phyloP scores from a whole-genome alignment of 2,888 invertebrate genomes.

The Amiota minor region DNA sequence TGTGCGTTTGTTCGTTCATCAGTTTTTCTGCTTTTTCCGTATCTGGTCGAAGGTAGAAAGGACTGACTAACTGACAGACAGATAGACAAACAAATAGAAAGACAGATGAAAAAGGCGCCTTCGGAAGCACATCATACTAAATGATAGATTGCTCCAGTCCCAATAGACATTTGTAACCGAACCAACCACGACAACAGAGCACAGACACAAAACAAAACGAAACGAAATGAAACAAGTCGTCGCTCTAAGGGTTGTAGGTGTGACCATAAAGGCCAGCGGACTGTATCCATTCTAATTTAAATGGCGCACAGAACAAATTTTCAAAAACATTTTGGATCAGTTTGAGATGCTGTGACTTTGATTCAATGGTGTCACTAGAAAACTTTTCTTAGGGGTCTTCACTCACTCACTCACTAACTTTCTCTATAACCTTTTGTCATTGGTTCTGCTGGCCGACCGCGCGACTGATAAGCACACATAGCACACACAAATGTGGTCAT shows the following conservation, averaged over 20 bases:
- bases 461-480: conserved; percentile 10
- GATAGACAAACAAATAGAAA: conserved; percentile 47
- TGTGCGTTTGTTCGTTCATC: conserved; percentile 33
- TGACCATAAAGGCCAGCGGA: conserved; percentile 1
- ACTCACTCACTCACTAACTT: no score
- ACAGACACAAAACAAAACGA: conserved; percentile 31
- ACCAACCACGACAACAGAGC: conserved; percentile 43
- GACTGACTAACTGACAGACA: conserved; percentile 25
- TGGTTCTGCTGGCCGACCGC: not conserved
- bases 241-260: conserved; percentile 5
- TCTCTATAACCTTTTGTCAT: not conserved
- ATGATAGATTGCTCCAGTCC: conserved; percentile 69
- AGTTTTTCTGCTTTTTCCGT: conserved; percentile 15
- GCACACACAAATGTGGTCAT: conserved; percentile 29
- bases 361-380: no score
- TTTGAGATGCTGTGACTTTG: no score
- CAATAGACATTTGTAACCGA: conserved; percentile 58
- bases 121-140: conserved; percentile 63
- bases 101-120: conserved; percentile 52
- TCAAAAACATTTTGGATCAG: conserved; percentile 13
- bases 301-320: not conserved
- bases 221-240: not conserved
- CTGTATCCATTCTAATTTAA: conserved; percentile 5
- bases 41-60: no score
- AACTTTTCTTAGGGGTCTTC: no score